phyloP scores from a whole-genome alignment of 2,113 vertebrate species.

The Herpailurus yagouaroundi region DNA sequence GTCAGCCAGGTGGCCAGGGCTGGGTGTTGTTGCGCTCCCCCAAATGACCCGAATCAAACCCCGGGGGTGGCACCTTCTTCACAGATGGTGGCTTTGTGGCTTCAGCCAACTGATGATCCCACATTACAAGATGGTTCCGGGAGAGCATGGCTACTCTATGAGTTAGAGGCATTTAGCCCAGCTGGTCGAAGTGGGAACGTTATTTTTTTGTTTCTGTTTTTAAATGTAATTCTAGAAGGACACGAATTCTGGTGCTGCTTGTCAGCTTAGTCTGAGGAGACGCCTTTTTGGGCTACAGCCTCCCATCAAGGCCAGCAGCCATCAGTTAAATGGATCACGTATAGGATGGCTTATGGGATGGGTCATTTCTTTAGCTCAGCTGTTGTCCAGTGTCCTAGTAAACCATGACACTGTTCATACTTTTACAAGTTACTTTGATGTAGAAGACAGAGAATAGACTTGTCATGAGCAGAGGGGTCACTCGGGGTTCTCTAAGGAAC shows the following conservation, averaged over 20 bases:
- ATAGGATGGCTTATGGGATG: neutral
- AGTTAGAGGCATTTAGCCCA: neutral
- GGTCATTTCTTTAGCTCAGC: neutral
- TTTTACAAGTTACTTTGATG: neutral
- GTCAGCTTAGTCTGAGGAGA: neutral
- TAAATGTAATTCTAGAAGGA: neutral
- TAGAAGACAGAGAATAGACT: neutral
- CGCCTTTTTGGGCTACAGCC: neutral
- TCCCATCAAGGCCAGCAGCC: neutral
- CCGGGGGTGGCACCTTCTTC: neutral
- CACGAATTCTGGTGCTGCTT: neutral
- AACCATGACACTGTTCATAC: neutral
- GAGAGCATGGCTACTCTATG: neutral
- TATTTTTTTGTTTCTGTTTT: neutral
- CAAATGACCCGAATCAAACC: neutral
- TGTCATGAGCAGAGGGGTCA: neutral
- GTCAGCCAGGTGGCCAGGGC: neutral
- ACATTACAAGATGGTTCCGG: neutral
- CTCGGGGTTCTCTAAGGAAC: neutral
- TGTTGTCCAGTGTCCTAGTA: neutral
- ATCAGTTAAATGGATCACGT: neutral
- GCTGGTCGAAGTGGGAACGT: neutral
- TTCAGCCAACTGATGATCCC: fast-evolving
- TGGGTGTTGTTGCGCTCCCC: neutral
- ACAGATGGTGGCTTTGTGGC: neutral